Percentiles rank a stretch among this genome's conserved stretches.
phyloP scores from a whole-genome alignment of 2,113 vertebrate genomes.

The Heterochromis multidens region DNA sequence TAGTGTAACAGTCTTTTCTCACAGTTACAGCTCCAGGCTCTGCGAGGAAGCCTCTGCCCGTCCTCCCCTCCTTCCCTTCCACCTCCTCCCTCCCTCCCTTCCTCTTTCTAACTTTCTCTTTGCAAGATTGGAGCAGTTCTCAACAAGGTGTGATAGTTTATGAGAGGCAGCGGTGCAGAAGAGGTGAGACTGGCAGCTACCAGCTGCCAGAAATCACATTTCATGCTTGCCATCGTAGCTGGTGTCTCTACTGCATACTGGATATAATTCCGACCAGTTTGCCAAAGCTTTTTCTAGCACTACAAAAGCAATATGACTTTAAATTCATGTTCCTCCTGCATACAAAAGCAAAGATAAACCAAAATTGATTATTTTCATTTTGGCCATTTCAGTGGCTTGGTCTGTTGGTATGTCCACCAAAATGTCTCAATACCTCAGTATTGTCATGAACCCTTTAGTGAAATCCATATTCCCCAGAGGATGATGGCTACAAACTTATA shows the following conservation, averaged over 20 bases:
- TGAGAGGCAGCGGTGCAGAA: not conserved
- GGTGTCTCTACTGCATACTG: not conserved
- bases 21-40: conserved; percentile 60
- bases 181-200: not conserved
- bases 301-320: not conserved
- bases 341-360: not conserved
- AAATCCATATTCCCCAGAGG: not conserved
- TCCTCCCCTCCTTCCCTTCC: not conserved
- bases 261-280: not conserved
- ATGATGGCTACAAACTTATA: no score
- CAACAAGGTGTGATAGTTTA: conserved; percentile 31
- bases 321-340: not conserved
- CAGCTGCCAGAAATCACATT: not conserved
- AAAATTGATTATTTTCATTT: not conserved
- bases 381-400: not conserved
- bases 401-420: not conserved
- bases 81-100: not conserved
- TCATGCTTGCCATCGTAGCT: not conserved
- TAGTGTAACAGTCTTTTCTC: conserved; percentile 60
- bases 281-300: not conserved
- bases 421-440: not conserved
- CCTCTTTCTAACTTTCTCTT: conserved; percentile 34
- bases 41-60: conserved; percentile 50
- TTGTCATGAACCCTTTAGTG: not conserved
- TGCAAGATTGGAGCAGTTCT: conserved; percentile 24